A percentile compares a stretch with the other conserved stretches of the same genome.
Evolutionary conservation across 2,888 invertebrate genomes (phyloP).

Genomic region (Drosophila flavopinicola): DNA sequence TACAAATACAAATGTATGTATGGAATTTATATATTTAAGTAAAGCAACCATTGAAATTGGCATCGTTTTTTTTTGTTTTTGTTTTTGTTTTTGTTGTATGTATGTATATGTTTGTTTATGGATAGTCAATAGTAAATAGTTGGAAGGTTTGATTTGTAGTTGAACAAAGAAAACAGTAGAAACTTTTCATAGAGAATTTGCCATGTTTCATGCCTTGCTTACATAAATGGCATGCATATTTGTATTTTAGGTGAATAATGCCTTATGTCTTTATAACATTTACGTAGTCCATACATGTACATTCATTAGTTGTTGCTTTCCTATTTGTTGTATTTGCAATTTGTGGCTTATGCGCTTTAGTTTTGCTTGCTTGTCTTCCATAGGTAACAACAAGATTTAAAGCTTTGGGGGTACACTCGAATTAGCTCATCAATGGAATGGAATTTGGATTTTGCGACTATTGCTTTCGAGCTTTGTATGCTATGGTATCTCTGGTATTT

Average conservation of each 20-base stretch:
- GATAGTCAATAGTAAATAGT: constrained; percentile 40
- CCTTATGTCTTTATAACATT: constrained; percentile 1
- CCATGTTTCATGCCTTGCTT: constrained; percentile 19
- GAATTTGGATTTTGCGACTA: too few relatives aligned
- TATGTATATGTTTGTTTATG: constrained; percentile 25
- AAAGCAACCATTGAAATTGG: constrained; percentile 31
- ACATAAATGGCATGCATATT: constrained; percentile 11
- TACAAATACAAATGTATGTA: constrained; percentile 11
- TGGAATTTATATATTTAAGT: constrained; percentile 23
- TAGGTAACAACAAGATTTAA: constrained; percentile 1
- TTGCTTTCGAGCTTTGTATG: background rate
- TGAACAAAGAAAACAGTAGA: constrained; percentile 24
- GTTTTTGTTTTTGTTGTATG: constrained; percentile 15
- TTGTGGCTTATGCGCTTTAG: constrained; percentile 3
- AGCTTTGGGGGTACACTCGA: constrained; percentile 7
- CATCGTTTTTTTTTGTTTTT: constrained; percentile 1
- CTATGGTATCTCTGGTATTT: constrained; percentile 9
- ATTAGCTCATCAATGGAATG: constrained; percentile 4
- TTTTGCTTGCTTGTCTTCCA: background rate
- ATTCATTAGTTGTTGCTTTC: background rate
- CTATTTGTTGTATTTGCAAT: background rate
- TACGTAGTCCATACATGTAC: constrained; percentile 6
- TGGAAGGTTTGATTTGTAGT: constrained; percentile 55
- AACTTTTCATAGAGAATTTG: constrained; percentile 24
- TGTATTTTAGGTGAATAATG: constrained; percentile 6